Evolutionary conservation across 2,113 vertebrate species (phyloP), one percentile per base, ranked within the genome.

Genomic region (Chaenogobius annularis): DNA sequence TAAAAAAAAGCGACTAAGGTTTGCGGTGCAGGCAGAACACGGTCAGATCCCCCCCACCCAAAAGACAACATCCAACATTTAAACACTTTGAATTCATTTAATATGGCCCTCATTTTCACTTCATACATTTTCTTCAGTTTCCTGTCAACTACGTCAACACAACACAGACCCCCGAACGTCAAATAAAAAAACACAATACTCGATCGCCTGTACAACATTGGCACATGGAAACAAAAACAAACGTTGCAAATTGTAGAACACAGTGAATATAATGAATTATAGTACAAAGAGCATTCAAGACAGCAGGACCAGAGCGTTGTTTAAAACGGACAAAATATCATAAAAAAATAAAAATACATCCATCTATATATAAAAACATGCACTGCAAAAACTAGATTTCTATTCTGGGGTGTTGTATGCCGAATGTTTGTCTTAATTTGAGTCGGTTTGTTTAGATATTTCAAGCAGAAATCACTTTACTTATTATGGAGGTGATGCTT

Each of bases 91-190:
- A 40, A 40, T 3, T 40, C 37, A 40, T 85, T 90, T 63, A 89
- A 86, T 80, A 83, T 76, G 81, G 85, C 90, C 81, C 80, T 90
- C 73, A 81, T 10, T 86, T 86, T 86, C 83, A 83, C 73, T 73
- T 66, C 67, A 11, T 63, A 72, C 4, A 40, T 73, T 66, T 76
- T 83, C 61, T 11, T 71, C 66, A 31, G 56, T 73, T 56, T 44
- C 59, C 66, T 11, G 37, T 20, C 58, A 62, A 44, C 67, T 77
- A 85, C 66, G 22, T 70, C 64, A 75, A 4, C 74, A 75, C 56
- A 69, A 83, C 44, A 81, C 48, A 79, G 69, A 66, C 44, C 52
- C 47, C 71, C 10, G 69, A 58, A 64, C 15, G 77, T 23, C 44
- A 64, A 63, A 62, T 48, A 66, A 56, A 58, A 52, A 46, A 11